A percentile compares a stretch with the other conserved stretches of the same genome.
phyloP scores from a whole-genome alignment of 2,888 invertebrate species.

The Norana najaformis region DNA sequence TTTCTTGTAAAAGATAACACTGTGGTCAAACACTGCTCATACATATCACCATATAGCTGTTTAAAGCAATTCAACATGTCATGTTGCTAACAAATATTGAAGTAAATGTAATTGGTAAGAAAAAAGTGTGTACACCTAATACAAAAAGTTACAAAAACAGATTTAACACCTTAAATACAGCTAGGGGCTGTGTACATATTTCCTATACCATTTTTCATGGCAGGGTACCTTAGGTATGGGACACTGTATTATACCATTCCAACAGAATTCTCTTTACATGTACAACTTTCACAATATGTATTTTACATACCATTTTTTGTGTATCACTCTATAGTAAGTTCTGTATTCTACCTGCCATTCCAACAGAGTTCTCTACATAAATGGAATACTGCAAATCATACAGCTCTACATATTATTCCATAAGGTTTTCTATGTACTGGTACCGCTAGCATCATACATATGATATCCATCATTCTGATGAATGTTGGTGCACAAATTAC shows the following conservation, averaged over 20 bases:
- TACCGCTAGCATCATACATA: neutral
- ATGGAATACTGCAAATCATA: neutral
- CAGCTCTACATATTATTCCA: neutral
- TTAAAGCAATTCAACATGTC: neutral
- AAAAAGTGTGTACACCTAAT: neutral
- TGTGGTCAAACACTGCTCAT: neutral
- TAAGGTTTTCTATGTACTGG: neutral
- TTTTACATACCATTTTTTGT: neutral
- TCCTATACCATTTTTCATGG: neutral
- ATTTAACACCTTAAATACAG: neutral
- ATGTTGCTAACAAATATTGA: neutral
- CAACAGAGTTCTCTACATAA: neutral
- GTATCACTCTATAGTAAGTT: neutral
- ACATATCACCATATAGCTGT: neutral
- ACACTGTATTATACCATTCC: constrained; percentile 1
- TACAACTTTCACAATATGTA: neutral
- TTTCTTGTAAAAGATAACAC: neutral
- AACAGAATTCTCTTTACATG: neutral
- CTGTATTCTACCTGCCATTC: neutral
- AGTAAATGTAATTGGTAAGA: neutral
- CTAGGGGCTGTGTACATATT: constrained; percentile 4
- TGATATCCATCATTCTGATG: neutral
- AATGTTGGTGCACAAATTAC: neutral
- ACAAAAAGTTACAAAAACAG: neutral
- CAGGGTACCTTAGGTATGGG: neutral